Percentiles rank a stretch among this genome's conserved stretches.
These are phyloP conservation scores for Triplophysa siluroides DNA, from an alignment of 2,113 vertebrate genomes.

Conservation along the genomic window DNA sequence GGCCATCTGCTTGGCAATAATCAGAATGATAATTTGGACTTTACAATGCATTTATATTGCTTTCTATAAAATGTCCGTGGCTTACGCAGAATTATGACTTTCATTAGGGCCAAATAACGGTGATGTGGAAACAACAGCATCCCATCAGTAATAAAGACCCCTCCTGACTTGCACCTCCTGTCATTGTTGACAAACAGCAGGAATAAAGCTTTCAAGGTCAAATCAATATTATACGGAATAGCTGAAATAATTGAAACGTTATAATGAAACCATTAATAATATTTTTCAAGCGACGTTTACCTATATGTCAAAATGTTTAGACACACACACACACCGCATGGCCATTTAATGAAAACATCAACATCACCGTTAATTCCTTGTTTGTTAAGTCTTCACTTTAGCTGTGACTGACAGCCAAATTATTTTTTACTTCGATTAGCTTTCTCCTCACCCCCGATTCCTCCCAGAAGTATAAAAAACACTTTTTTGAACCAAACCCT, in stretches of 20 bases:
- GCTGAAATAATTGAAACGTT: not conserved
- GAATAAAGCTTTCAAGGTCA: conserved; percentile 33
- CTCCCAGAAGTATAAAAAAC: not conserved
- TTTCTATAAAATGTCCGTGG: conserved; percentile 34
- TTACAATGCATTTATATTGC: conserved; percentile 36
- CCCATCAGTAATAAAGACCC: conserved; percentile 9
- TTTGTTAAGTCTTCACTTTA: not conserved
- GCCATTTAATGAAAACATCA: conserved; percentile 1
- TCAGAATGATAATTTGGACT: conserved; percentile 51
- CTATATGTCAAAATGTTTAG: not conserved
- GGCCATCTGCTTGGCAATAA: conserved; percentile 52
- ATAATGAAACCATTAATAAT: not conserved
- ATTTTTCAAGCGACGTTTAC: not conserved
- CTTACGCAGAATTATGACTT: conserved; percentile 39
- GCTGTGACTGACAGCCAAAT: not conserved
- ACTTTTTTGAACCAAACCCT: not conserved
- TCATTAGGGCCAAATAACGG: conserved; percentile 30
- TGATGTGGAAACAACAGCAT: conserved; percentile 29
- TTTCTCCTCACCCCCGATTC: not conserved
- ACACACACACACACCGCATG: not conserved
- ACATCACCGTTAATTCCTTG: not conserved
- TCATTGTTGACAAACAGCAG: conserved; percentile 1
- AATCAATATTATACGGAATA: conserved; percentile 10
- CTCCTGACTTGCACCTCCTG: not conserved
- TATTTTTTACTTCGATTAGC: not conserved